A percentile compares a stretch with the other conserved stretches of the same genome.
Evolutionary conservation across 2,888 invertebrate genomes (phyloP).

Genomic region (Phania funesta): DNA sequence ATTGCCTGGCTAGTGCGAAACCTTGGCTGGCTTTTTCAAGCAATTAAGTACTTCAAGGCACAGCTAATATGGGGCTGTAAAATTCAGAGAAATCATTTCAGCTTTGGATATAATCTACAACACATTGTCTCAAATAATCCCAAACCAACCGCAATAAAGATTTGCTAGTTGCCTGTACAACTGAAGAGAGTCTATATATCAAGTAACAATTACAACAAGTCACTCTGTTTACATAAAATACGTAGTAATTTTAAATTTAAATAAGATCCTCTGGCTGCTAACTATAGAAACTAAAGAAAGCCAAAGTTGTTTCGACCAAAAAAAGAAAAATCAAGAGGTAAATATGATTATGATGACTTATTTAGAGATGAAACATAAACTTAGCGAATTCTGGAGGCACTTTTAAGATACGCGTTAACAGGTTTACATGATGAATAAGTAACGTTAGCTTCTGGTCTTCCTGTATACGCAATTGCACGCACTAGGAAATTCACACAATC

Average conservation of each 20-base stretch:
- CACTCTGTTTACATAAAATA: neutral
- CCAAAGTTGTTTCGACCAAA: constrained; percentile 19
- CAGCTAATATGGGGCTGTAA: too few relatives aligned
- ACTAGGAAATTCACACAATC: constrained; percentile 34
- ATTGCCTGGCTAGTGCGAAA: too few relatives aligned
- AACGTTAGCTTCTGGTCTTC: constrained; percentile 64
- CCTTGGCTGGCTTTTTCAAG: too few relatives aligned
- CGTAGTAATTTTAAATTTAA: constrained; percentile 17
- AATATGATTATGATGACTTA: constrained; percentile 62
- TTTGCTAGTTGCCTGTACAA: too few relatives aligned
- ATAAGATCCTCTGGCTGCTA: constrained; percentile 3
- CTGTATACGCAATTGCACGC: constrained; percentile 60
- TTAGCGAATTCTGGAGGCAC: constrained; percentile 40
- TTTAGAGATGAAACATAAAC: constrained; percentile 50
- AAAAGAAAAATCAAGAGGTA: neutral
- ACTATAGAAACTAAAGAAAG: constrained; percentile 6
- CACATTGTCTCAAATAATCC: too few relatives aligned
- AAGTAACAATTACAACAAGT: neutral
- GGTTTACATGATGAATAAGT: constrained; percentile 50
- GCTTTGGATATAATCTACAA: too few relatives aligned
- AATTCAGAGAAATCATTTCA: too few relatives aligned
- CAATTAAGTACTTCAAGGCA: too few relatives aligned
- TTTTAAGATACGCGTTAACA: constrained; percentile 26
- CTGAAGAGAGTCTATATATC: too few relatives aligned
- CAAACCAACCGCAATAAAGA: too few relatives aligned